These are phyloP conservation scores for Rhinogobius similis DNA, from an alignment of 2,113 vertebrate genomes.

Conservation along the genomic window DNA sequence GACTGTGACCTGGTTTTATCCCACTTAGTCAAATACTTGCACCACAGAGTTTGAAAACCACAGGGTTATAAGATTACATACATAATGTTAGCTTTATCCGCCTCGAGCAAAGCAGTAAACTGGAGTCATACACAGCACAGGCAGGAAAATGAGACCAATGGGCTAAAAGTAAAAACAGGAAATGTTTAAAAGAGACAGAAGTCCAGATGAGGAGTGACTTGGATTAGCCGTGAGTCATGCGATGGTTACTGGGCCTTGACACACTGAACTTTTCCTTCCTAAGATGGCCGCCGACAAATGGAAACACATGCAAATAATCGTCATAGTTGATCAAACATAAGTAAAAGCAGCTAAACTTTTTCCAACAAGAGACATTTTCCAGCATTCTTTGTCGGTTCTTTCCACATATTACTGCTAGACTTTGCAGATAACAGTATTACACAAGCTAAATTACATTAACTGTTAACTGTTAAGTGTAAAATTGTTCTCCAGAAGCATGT, in stretches of 20 bases:
- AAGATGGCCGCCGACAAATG: conserved; percentile 9
- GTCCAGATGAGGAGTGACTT: conserved; percentile 47
- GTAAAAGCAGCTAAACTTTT: not conserved
- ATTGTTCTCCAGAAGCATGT: not conserved
- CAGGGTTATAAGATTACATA: conserved; percentile 62
- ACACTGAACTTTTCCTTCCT: conserved; percentile 48
- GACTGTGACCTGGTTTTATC: not conserved
- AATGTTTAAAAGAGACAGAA: conserved; percentile 14
- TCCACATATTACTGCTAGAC: not conserved
- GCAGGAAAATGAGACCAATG: not conserved
- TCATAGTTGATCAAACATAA: not conserved
- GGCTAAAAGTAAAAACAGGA: conserved; percentile 23
- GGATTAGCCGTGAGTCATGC: conserved; percentile 51
- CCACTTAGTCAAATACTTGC: not conserved
- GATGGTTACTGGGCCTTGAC: conserved; percentile 53
- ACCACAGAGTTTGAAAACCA: not conserved
- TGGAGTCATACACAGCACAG: conserved; percentile 15
- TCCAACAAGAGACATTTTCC: not conserved
- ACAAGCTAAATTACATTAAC: not conserved
- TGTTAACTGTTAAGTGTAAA: too few species aligned
- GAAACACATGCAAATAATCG: conserved; percentile 3
- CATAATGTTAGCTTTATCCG: conserved; percentile 59
- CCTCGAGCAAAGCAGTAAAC: conserved; percentile 17
- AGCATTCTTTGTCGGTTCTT: not conserved
- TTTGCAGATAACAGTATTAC: not conserved